phyloP scores from a whole-genome alignment of 2,113 vertebrate species.

The Laticauda laticaudata region DNA sequence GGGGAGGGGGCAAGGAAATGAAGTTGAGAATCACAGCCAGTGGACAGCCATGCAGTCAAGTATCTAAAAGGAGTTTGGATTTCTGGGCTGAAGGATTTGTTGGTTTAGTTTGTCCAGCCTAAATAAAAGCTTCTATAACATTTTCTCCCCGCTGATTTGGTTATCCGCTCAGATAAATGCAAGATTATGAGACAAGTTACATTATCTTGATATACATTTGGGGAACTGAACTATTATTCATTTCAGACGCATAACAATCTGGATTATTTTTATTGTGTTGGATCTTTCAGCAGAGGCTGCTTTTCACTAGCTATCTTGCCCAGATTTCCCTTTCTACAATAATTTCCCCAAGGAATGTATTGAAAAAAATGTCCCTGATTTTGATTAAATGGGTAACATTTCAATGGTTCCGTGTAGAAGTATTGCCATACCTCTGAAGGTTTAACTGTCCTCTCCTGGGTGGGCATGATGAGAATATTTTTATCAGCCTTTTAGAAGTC shows the following conservation, averaged over 20 bases:
- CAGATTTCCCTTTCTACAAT: not conserved
- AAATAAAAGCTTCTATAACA: not conserved
- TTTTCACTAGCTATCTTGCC: not conserved
- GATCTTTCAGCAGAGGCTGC: not conserved
- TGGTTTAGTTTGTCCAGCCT: not conserved
- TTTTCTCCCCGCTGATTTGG: not conserved
- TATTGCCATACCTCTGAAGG: not conserved
- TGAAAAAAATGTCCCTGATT: not conserved
- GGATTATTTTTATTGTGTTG: not conserved
- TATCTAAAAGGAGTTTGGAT: not conserved
- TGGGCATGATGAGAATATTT: not conserved
- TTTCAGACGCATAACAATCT: not conserved
- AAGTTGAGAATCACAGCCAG: not conserved
- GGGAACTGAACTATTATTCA: not conserved
- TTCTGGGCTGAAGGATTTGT: not conserved
- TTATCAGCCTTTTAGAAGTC: conserved; percentile 52
- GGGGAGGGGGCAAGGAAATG: not conserved
- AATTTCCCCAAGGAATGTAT: not conserved
- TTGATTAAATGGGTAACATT: not conserved
- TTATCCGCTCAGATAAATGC: not conserved
- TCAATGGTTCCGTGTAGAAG: not conserved
- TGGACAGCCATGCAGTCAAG: not conserved
- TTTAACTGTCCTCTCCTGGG: not conserved
- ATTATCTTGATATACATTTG: not conserved
- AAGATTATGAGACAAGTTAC: not conserved